Conservation (phyloP, 2,113 vertebrate species). For the Anarrhichthys ocellatus region DNA sequence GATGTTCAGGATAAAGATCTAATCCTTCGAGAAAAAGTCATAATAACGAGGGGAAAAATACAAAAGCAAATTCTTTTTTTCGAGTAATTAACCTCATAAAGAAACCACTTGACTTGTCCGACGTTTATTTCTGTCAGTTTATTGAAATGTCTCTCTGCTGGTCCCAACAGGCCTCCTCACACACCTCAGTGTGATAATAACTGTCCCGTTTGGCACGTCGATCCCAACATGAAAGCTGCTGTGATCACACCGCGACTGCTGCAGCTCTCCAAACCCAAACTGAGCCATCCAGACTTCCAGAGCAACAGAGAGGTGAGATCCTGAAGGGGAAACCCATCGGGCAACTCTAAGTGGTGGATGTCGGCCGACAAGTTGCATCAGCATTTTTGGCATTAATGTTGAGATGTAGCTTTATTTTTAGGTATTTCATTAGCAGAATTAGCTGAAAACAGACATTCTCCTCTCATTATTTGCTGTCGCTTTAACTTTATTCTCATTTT, state of each 20-base stretch:
- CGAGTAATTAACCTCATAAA: too few relatives aligned
- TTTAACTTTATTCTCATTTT: too few relatives aligned
- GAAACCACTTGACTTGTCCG: too few relatives aligned
- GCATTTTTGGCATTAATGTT: background rate
- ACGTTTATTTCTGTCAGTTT: too few relatives aligned
- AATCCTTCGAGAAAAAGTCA: background rate
- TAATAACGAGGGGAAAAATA: background rate
- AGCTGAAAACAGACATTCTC: background rate
- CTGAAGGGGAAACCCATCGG: background rate
- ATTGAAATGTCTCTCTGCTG: background rate
- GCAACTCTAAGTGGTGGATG: too few relatives aligned
- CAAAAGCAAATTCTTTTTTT: background rate
- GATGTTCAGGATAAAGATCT: background rate
- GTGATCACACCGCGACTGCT: conserved; percentile 66
- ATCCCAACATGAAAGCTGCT: conserved; percentile 12
- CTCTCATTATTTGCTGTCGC: background rate
- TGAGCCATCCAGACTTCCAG: conserved; percentile 61
- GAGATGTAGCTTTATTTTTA: background rate
- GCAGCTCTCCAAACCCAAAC: conserved; percentile 76
- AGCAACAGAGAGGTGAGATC: conserved; percentile 66
- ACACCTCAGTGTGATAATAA: conserved; percentile 51
- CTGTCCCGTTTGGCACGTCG: conserved; percentile 72
- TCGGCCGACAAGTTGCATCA: background rate
- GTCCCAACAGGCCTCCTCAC: conserved; percentile 65
- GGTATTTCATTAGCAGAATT: background rate